A percentile compares a stretch with the other conserved stretches of the same genome.
Conservation (phyloP, 1,140 invertebrate genomes). For the Trichonephila inaurata region DNA sequence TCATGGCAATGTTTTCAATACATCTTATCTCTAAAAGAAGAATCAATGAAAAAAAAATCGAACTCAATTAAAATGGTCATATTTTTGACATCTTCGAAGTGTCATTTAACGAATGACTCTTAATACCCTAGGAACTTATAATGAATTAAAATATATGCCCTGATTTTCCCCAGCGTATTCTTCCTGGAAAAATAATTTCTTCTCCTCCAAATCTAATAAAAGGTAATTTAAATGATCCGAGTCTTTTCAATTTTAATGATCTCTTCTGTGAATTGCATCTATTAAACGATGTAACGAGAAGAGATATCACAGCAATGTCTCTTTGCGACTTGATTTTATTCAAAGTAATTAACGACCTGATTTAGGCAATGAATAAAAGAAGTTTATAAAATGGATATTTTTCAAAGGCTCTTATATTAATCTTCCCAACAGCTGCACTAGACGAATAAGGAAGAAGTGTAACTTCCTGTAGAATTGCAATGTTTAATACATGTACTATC, state of each 20-base stretch:
- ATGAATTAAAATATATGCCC: background rate
- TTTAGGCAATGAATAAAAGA: background rate
- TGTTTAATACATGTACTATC: background rate
- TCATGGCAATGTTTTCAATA: no score
- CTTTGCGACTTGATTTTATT: background rate
- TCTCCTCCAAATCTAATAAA: background rate
- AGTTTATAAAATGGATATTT: background rate
- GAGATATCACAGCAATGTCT: background rate
- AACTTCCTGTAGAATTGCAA: background rate
- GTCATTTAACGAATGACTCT: no score
- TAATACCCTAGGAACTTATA: no score
- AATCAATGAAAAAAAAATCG: no score
- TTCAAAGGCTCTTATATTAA: background rate
- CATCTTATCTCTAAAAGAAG: no score
- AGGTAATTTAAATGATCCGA: background rate
- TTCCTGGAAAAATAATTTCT: background rate
- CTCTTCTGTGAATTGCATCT: background rate
- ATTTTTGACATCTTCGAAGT: no score
- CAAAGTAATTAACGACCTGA: slow-evolving; percentile 10
- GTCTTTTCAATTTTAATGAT: background rate
- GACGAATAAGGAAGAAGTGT: background rate
- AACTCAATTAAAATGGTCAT: no score
- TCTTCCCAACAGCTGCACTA: background rate
- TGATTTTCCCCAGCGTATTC: background rate
- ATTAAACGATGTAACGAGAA: slow-evolving; percentile 1